Base-by-base conservation (phyloP, 2,797 vertebrate genomes). In the Chaenodraco wilsoni region DNA sequence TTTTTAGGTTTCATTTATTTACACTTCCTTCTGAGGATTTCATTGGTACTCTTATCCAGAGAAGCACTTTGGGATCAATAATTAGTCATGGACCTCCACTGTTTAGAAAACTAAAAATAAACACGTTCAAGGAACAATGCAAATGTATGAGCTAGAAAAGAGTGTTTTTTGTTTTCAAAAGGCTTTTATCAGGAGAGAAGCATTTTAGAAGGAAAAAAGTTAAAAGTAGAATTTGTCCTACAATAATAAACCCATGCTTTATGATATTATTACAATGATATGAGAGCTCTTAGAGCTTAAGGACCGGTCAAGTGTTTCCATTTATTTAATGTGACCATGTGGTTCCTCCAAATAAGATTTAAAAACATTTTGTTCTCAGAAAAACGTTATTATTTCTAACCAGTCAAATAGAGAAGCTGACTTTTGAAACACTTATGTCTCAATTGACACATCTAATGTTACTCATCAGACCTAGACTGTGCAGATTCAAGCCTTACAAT, bases 81-180 rank as follows among this genome's bases (percentile, higher is more conserved):
- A 79, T 78, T 76, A 69, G 75, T 69, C 74, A 67, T 16, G n/a
- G 79, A 80, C 75, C 69, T 61, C 54, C 71, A 70, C 37, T 46
- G 51, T 77, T 84, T 82, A 72, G 48, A 69, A 50, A 60, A 59
- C 65, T 85, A 73, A 79, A 82, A 78, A 83, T 57, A 79, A 79
- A 71, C 44, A 59, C 37, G 66, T 37, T 55, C 55, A 37, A 57
- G 15, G 13, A 70, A 71, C 27, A 74, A 65, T 51, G 37, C 45
- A 65, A 78, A 58, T 14, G 6, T 19, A 19, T 63, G 67, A 76
- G 77, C 77, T 63, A 73, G 57, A 84, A 71, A 79, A 48, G 1
- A 37, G 9, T 0, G 40, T 17, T 69, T 27, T 58, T 16, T 50
- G 41, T 55, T 9, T 19, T 37, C 33, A 37, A 37, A 14, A 63